Evolutionary conservation across 2,888 invertebrate species (phyloP).

Genomic region (Philhelius pedissequus): DNA sequence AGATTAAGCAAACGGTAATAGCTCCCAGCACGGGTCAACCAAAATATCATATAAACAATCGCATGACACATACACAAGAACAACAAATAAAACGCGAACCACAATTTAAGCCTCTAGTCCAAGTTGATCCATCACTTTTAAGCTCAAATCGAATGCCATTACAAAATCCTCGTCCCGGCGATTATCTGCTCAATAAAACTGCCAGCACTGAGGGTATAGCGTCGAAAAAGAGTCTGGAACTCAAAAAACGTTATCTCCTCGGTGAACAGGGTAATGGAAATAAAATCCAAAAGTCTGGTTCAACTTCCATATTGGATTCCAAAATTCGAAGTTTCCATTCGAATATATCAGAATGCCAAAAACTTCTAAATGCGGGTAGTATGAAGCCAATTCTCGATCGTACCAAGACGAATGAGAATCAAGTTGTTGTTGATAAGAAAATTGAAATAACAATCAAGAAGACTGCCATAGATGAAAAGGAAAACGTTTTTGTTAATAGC

Average conservation of each 20-base stretch:
- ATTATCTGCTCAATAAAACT: constrained; percentile 89
- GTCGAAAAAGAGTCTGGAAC: constrained; percentile 90
- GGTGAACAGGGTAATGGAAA: constrained; percentile 85
- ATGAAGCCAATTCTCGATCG: constrained; percentile 85
- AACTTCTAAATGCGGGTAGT: constrained; percentile 88
- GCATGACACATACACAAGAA: constrained; percentile 70
- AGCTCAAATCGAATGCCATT: constrained; percentile 78
- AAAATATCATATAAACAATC: constrained; percentile 70
- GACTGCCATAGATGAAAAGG: constrained; percentile 76
- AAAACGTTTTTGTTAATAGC: constrained; percentile 77
- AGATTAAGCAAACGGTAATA: constrained; percentile 77
- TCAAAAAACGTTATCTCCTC: constrained; percentile 90
- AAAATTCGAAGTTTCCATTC: constrained; percentile 91
- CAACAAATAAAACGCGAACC: constrained; percentile 71
- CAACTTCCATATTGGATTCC: constrained; percentile 90
- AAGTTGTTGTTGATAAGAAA: constrained; percentile 69
- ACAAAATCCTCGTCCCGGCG: constrained; percentile 83
- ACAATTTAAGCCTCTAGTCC: constrained; percentile 78
- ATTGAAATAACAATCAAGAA: constrained; percentile 77
- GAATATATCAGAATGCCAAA: constrained; percentile 93
- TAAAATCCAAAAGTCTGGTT: constrained; percentile 89
- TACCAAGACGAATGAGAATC: constrained; percentile 73
- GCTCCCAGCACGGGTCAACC: constrained; percentile 69
- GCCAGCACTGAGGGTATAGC: constrained; percentile 93
- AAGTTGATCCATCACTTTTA: constrained; percentile 78